Evolutionary conservation across 2,797 vertebrate species (phyloP), one percentile per base, ranked within the genome.

Genomic region (Cygnus olor): DNA sequence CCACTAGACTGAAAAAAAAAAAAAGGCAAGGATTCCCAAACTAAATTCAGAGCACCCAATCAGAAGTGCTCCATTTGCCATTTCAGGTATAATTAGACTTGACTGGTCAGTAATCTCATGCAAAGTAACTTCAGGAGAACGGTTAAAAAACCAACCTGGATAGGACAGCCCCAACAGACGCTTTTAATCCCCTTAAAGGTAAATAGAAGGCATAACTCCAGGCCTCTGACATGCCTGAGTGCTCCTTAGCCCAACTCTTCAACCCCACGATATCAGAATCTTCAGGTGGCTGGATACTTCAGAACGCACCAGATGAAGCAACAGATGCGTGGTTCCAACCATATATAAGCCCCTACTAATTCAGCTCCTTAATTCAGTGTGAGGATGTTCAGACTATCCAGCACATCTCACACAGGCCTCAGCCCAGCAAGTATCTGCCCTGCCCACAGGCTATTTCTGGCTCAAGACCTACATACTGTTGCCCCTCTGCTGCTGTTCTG

Each of bases 151-250:
- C 7, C 9, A 56, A 18, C 22, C 77, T 25, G 4, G 10, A 2
- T 0, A 42, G 1, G 2, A 4, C 0, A 53, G 3, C 42, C 21
- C n/a, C 2, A 27, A 40, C 15, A 24, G 1, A 22, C 4, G 7
- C 2, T 6, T 7, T 0, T 1, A 44, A 24, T 1, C 2, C 24
- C 7, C 16, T 28, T 0, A 3, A 3, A 38, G 2, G 2, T 2
- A 17, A 9, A 0, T 4, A 1, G 1, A 25, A 38, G 13, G 1
- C 5, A 4, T 1, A 24, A 7, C 3, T 21, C 6, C 49, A 56
- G 6, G 15, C 3, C 8, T 36, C 1, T 4, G 18, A 21, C 12
- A 64, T 5, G 5, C 4, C 3, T 1, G 3, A 22, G 1, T 0
- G 1, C 14, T 32, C 3, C 9, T 57, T 34, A 5, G 5, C 30